A percentile compares a stretch with the other conserved stretches of the same genome.
Conservation (phyloP, 1,140 invertebrate genomes). For the Aleiodes sp. region DNA sequence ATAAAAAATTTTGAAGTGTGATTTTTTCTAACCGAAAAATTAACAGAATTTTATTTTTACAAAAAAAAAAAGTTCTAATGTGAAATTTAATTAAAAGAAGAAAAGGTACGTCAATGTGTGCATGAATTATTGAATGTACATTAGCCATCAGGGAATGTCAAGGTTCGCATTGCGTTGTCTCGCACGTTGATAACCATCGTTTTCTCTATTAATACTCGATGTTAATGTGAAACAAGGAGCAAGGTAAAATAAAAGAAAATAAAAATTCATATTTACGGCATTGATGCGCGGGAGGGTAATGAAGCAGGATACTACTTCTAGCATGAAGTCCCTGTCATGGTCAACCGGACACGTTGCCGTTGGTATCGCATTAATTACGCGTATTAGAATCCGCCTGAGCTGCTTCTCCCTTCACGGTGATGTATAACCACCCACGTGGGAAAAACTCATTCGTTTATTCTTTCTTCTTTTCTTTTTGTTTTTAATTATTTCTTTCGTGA, state of each 20-base stretch:
- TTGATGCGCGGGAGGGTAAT: constrained; percentile 35
- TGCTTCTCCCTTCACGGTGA: constrained; percentile 14
- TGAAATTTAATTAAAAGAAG: too few relatives aligned
- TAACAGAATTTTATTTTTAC: too few relatives aligned
- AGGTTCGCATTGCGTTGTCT: constrained; percentile 29
- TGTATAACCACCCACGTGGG: constrained; percentile 32
- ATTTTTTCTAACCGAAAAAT: too few relatives aligned
- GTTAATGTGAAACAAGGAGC: background rate
- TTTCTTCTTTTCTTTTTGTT: background rate
- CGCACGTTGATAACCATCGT: constrained; percentile 32
- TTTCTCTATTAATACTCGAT: constrained; percentile 33
- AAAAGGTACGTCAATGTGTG: background rate
- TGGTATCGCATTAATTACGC: constrained; percentile 56
- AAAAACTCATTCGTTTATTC: constrained; percentile 23
- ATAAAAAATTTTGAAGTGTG: too few relatives aligned
- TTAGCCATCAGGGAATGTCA: constrained; percentile 28
- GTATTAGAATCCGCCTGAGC: constrained; percentile 39
- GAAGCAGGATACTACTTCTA: constrained; percentile 39
- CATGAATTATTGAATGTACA: background rate
- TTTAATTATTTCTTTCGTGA: too few relatives aligned
- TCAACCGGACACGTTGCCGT: constrained; percentile 41
- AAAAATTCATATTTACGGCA: background rate
- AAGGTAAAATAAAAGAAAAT: constrained; percentile 20
- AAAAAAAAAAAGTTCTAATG: too few relatives aligned
- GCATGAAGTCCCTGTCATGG: constrained; percentile 32